Conservation (phyloP, 2,797 vertebrate species). For the Pangasius djambal region DNA sequence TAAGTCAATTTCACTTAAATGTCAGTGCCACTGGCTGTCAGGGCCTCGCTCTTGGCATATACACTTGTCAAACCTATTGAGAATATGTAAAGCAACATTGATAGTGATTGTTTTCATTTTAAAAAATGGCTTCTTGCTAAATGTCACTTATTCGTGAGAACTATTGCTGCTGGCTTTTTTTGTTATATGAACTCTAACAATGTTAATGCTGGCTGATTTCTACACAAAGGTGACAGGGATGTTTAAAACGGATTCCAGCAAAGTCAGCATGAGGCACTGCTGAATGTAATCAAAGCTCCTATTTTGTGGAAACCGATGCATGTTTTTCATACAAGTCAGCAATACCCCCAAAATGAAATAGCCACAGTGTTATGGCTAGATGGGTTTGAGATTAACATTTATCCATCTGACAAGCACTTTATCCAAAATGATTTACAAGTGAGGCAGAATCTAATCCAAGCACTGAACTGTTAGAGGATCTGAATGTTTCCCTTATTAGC, state of each 20-base stretch:
- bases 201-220: not conserved
- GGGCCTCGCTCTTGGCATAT: conserved; percentile 13
- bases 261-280: not conserved
- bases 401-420: not conserved
- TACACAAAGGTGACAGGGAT: not conserved
- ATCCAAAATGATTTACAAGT: not conserved
- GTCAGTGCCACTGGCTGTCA: conserved; percentile 69
- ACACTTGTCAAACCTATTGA: conserved; percentile 55
- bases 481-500: not conserved
- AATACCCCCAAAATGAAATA: not conserved
- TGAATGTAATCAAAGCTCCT: not conserved
- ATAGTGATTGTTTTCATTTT: conserved; percentile 47
- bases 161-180: conserved; percentile 41
- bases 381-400: not conserved
- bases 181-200: no score
- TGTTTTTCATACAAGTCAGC: not conserved
- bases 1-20: conserved; percentile 79
- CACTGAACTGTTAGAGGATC: not conserved
- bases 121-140: conserved; percentile 60
- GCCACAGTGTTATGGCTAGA: not conserved
- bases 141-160: conserved; percentile 59
- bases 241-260: not conserved
- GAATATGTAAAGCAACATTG: conserved; percentile 59
- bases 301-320: not conserved
- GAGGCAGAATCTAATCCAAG: not conserved